These are phyloP conservation scores for Linnaemya tessellans DNA, from an alignment of 2,888 invertebrate genomes.

Conservation along the genomic window DNA sequence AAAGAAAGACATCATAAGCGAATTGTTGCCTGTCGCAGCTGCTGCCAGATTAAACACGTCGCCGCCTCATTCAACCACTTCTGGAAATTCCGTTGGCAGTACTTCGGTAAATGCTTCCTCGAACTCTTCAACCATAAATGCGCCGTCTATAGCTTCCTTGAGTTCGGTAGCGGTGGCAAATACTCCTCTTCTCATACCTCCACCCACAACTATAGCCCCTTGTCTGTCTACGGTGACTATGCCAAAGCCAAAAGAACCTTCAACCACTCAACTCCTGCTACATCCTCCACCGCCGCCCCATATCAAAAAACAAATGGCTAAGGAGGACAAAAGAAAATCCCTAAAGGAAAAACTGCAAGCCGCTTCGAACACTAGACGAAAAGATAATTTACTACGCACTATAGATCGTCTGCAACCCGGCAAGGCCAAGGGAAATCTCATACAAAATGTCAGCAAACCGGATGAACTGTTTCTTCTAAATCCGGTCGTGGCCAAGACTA, in stretches of 20 bases:
- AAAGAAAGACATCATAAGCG: conserved; percentile 76
- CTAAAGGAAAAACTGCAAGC: conserved; percentile 82
- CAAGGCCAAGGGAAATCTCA: conserved; percentile 93
- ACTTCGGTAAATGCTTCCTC: conserved; percentile 81
- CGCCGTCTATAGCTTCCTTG: conserved; percentile 74
- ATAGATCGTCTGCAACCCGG: conserved; percentile 93
- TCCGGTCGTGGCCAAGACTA: conserved; percentile 84
- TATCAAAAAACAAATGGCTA: conserved; percentile 82
- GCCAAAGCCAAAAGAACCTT: conserved; percentile 80
- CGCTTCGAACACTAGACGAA: conserved; percentile 84
- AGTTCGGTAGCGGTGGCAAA: conserved; percentile 73
- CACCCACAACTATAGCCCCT: conserved; percentile 72
- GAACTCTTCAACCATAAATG: conserved; percentile 75
- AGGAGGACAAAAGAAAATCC: conserved; percentile 82
- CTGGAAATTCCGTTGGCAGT: conserved; percentile 81
- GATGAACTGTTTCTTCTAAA: conserved; percentile 85
- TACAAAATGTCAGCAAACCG: conserved; percentile 87
- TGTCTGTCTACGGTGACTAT: conserved; percentile 73
- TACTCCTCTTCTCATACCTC: conserved; percentile 73
- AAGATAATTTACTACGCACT: conserved; percentile 89
- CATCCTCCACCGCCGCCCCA: conserved; percentile 83
- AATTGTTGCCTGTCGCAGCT: conserved; percentile 75
- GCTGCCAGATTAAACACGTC: conserved; percentile 80
- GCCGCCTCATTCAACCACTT: conserved; percentile 81
- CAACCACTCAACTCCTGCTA: conserved; percentile 80